phyloP scores from a whole-genome alignment of 2,113 vertebrate species.

The Malurus elegans region DNA sequence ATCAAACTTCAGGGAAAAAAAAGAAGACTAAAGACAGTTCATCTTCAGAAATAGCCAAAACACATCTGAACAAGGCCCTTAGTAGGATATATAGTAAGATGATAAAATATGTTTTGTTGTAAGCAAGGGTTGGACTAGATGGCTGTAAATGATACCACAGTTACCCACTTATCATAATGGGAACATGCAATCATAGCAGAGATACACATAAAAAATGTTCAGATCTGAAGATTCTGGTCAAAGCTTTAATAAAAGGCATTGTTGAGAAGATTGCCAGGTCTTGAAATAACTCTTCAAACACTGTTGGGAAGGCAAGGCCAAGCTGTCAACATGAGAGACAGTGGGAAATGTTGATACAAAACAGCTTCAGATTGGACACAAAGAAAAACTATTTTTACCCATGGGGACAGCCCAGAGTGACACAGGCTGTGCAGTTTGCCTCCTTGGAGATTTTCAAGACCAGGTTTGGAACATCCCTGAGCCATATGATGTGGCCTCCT shows the following conservation, averaged over 20 bases:
- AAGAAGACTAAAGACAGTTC: background rate
- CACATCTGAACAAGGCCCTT: background rate
- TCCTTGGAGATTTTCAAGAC: background rate
- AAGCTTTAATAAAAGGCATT: background rate
- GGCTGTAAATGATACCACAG: background rate
- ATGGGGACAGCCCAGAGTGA: background rate
- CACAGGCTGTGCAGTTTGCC: background rate
- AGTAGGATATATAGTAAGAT: background rate
- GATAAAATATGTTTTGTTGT: background rate
- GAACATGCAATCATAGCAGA: background rate
- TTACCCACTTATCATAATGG: background rate
- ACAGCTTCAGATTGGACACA: background rate
- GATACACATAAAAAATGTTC: background rate
- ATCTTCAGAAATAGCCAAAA: background rate
- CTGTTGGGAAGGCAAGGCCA: background rate
- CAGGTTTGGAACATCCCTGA: background rate
- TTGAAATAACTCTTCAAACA: background rate
- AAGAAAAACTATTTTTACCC: background rate
- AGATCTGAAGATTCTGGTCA: background rate
- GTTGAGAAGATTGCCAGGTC: background rate
- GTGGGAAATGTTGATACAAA: background rate
- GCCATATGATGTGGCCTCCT: background rate
- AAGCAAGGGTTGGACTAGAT: background rate
- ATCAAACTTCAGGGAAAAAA: background rate
- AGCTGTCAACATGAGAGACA: background rate